Percentiles rank a stretch among this genome's conserved stretches.
Conservation (phyloP, 2,888 invertebrate genomes). For the Sturmia bella region DNA sequence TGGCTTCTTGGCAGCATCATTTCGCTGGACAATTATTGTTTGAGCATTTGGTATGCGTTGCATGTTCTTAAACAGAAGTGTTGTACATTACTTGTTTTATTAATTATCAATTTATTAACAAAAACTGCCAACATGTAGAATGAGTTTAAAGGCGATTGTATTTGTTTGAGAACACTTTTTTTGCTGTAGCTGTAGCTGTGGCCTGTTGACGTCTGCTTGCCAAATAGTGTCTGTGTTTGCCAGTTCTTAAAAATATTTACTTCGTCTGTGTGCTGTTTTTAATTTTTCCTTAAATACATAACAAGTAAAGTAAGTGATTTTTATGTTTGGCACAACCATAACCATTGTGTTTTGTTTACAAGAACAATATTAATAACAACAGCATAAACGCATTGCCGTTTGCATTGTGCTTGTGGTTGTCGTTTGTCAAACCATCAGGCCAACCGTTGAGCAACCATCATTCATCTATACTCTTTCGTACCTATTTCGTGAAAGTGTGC, state of each 20-base stretch:
- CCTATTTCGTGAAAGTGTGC: conserved; percentile 50
- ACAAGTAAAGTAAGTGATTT: conserved; percentile 48
- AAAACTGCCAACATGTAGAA: conserved; percentile 59
- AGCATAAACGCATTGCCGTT: conserved; percentile 43
- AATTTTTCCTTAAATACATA: conserved; percentile 9
- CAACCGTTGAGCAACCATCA: conserved; percentile 62
- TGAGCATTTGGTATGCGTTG: conserved; percentile 74
- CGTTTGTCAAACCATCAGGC: conserved; percentile 71
- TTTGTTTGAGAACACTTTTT: conserved; percentile 24
- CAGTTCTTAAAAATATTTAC: conserved; percentile 21
- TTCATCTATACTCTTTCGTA: conserved; percentile 30
- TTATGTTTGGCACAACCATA: conserved; percentile 65
- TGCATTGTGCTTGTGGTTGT: conserved; percentile 36
- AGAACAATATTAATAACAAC: conserved; percentile 40
- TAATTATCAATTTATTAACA: conserved; percentile 78
- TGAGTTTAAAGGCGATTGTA: conserved; percentile 46
- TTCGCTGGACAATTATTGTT: conserved; percentile 63
- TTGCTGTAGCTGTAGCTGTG: neutral
- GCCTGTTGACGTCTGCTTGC: conserved; percentile 13
- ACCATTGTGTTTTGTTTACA: conserved; percentile 63
- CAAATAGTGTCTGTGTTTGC: conserved; percentile 16
- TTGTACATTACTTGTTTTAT: conserved; percentile 78
- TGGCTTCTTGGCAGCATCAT: conserved; percentile 31
- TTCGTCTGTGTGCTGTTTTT: conserved; percentile 3
- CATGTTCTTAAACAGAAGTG: conserved; percentile 74